These are phyloP conservation scores for Parapristionchus giblindavisi DNA, from an alignment of 2,888 invertebrate genomes.

Conservation along the genomic window DNA sequence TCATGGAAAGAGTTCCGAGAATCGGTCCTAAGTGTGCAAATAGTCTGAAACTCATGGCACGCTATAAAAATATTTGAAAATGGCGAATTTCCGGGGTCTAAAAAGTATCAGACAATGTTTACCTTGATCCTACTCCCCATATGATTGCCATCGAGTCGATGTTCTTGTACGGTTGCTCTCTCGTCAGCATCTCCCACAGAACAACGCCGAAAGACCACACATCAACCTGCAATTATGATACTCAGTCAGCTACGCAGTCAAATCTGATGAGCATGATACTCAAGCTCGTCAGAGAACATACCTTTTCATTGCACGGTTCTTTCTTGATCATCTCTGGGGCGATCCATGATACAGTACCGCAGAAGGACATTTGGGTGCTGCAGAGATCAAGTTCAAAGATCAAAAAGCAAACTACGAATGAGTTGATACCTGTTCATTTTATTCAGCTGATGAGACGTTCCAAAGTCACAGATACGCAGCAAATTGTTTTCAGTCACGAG, in stretches of 20 bases:
- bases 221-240: constrained; percentile 77
- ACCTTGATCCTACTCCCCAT: constrained; percentile 88
- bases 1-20: no score
- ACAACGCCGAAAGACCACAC: constrained; percentile 99
- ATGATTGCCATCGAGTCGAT: constrained; percentile 96
- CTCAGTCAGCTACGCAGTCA: background rate
- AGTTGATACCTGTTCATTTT: constrained; percentile 44
- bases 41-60: no score
- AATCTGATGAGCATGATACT: background rate
- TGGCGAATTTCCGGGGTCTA: no score
- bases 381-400: background rate
- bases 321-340: constrained; percentile 97
- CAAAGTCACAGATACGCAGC: constrained; percentile 97
- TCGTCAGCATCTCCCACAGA: constrained; percentile 94
- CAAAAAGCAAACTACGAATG: background rate
- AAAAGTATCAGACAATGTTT: no score
- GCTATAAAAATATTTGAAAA: no score
- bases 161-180: constrained; percentile 89
- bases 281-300: background rate
- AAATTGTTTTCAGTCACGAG: constrained; percentile 71
- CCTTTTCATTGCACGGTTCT: constrained; percentile 92
- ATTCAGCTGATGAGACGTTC: constrained; percentile 78
- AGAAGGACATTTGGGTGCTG: constrained; percentile 93
- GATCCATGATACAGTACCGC: constrained; percentile 99
- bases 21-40: no score